Conservation (phyloP, 2,888 invertebrate species). For the Galerucella pusilla region DNA sequence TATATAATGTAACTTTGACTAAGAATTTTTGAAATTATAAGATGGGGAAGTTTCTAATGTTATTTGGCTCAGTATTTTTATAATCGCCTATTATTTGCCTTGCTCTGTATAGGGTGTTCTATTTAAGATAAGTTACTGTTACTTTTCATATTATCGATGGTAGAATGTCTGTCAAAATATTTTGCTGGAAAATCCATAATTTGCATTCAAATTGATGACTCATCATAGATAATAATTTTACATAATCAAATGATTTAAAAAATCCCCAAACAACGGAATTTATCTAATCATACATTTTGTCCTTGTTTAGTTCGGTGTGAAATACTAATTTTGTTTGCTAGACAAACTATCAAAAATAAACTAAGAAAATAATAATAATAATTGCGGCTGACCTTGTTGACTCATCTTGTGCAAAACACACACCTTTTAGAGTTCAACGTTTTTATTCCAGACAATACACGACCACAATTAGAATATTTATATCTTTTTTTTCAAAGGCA, state of each 20-base stretch:
- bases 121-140: no score
- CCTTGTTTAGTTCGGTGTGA: background rate
- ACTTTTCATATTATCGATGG: no score
- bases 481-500: constrained; percentile 29
- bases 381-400: constrained; percentile 36
- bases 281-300: background rate
- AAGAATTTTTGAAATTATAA: no score
- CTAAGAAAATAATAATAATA: constrained; percentile 21
- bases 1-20: no score
- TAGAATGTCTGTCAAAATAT: background rate
- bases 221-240: no score
- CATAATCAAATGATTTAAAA: no score
- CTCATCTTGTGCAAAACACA: constrained; percentile 35
- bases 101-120: no score
- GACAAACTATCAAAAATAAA: constrained; percentile 16
- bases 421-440: constrained; percentile 32
- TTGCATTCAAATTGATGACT: no score
- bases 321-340: constrained; percentile 19
- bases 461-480: constrained; percentile 36
- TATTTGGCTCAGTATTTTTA: no score
- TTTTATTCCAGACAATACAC: constrained; percentile 33
- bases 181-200: background rate
- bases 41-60: no score
- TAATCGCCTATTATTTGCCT: no score
- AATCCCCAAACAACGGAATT: background rate